A percentile compares a stretch with the other conserved stretches of the same genome.
These are phyloP conservation scores for Bostrychus sinensis DNA, from an alignment of 2,113 vertebrate genomes.

Conservation along the genomic window DNA sequence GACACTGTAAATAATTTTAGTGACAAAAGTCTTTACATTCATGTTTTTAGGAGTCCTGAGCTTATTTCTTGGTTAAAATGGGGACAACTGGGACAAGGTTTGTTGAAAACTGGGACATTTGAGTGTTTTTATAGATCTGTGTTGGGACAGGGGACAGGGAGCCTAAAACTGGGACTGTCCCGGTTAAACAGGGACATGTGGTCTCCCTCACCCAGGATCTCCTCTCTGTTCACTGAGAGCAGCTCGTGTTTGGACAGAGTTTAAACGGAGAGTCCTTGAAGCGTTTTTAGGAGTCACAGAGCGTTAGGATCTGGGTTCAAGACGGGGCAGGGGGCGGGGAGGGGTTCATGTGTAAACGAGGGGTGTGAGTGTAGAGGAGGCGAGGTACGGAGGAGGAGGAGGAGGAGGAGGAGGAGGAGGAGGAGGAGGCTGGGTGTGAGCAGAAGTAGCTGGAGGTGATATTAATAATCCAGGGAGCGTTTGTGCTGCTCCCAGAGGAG, in stretches of 20 bases:
- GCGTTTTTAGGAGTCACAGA: background rate
- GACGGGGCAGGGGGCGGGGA: background rate
- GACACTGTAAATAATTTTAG: too few relatives aligned
- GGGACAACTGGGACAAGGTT: too few relatives aligned
- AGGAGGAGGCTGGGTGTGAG: background rate
- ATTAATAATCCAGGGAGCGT: constrained; percentile 7
- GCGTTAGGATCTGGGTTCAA: background rate
- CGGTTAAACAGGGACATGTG: too few relatives aligned
- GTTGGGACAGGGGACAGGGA: too few relatives aligned
- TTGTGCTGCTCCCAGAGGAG: background rate
- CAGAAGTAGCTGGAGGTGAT: constrained; percentile 9
- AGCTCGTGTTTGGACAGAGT: background rate
- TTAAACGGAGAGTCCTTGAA: background rate
- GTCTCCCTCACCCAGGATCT: background rate
- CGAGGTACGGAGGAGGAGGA: background rate
- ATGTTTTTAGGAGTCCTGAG: too few relatives aligned
- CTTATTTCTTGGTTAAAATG: too few relatives aligned
- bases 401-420: background rate
- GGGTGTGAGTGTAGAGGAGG: too few relatives aligned
- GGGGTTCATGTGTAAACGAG: background rate
- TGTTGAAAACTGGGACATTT: too few relatives aligned
- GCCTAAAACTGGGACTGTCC: too few relatives aligned
- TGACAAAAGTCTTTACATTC: too few relatives aligned
- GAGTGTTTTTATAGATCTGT: too few relatives aligned
- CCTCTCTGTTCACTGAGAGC: background rate